Conservation (phyloP, 2,888 invertebrate species). For the Papilio demoleus region DNA sequence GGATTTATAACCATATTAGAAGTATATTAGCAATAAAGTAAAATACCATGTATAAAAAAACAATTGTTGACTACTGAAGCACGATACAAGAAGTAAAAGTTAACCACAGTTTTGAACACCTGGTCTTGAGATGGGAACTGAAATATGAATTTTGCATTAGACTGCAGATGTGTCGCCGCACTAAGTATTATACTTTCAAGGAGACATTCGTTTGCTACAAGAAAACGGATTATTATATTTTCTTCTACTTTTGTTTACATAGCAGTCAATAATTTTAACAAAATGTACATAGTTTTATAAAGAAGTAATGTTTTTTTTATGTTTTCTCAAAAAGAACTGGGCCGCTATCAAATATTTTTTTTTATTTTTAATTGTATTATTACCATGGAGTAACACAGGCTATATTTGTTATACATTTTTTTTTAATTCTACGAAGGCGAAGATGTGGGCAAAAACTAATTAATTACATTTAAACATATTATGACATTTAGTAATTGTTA, state of each 20-base stretch:
- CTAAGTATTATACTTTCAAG: not conserved
- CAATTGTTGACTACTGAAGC: not conserved
- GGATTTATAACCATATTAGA: not conserved
- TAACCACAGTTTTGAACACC: constrained; percentile 14
- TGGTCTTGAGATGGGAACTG: constrained; percentile 2
- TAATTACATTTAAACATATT: no score
- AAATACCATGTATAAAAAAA: not conserved
- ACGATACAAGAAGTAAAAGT: constrained; percentile 1
- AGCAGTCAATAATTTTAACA: no score
- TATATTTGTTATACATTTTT: no score
- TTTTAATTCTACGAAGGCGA: no score
- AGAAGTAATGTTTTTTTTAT: no score
- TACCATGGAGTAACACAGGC: no score
- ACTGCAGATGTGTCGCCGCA: constrained; percentile 13
- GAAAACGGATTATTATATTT: constrained; percentile 1
- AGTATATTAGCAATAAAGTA: not conserved
- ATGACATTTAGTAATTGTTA: no score
- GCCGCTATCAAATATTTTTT: no score
- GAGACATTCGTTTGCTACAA: constrained; percentile 10
- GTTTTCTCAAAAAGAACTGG: no score
- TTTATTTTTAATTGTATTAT: no score
- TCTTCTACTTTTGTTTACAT: not conserved
- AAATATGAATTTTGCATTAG: constrained; percentile 19
- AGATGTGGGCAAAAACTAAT: no score
- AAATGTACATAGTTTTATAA: no score